Evolutionary conservation across 2,888 invertebrate species (phyloP).

Genomic region (Sminthurides aquaticus): DNA sequence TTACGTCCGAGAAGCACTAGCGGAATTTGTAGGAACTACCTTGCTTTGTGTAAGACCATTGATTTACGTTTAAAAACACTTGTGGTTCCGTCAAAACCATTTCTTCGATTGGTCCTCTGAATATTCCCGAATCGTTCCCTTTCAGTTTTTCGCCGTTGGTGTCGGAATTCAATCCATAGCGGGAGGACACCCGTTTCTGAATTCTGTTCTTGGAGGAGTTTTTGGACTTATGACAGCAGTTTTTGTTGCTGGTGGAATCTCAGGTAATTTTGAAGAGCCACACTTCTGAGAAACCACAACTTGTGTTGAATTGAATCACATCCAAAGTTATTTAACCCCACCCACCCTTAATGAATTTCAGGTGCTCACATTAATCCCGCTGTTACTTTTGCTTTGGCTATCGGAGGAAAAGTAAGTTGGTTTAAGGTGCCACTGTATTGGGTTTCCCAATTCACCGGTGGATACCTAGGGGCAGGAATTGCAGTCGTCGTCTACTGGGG

Average conservation of each 20-base stretch:
- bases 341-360: too few relatives aligned
- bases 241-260: conserved; percentile 29
- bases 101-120: too few relatives aligned
- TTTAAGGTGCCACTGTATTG: conserved; percentile 33
- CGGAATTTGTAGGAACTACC: conserved; percentile 33
- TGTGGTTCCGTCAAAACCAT: too few relatives aligned
- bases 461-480: conserved; percentile 29
- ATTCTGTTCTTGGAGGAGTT: conserved; percentile 27
- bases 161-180: conserved; percentile 4
- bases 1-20: conserved; percentile 25
- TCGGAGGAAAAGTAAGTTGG: conserved; percentile 36
- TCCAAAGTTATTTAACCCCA: too few relatives aligned
- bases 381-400: conserved; percentile 29
- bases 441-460: conserved; percentile 34
- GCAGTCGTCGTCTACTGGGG: conserved; percentile 21
- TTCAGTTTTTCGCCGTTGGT: conserved; percentile 33
- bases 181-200: not conserved
- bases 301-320: too few relatives aligned
- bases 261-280: too few relatives aligned
- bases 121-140: not conserved
- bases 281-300: too few relatives aligned
- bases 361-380: conserved; percentile 37
- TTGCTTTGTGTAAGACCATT: conserved; percentile 31
- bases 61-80: too few relatives aligned
- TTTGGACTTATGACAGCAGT: conserved; percentile 33